Evolutionary conservation across 2,797 vertebrate genomes (phyloP).

Genomic region (Chelon labrosus): DNA sequence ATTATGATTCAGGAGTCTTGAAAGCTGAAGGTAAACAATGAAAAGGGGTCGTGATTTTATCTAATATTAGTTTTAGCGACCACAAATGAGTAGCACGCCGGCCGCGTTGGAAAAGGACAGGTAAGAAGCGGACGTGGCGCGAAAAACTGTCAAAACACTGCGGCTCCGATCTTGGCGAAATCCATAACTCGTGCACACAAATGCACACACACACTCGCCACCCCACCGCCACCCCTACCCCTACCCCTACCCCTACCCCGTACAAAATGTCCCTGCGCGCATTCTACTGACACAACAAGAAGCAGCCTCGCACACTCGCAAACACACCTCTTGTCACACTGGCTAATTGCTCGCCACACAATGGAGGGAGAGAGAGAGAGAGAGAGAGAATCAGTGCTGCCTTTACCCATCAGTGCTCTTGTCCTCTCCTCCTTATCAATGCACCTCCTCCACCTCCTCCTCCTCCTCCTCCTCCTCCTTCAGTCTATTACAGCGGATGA

Average conservation of each 20-base stretch:
- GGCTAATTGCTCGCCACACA: slow-evolving; percentile 55
- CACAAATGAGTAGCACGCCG: background rate
- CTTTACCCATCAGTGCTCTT: slow-evolving; percentile 55
- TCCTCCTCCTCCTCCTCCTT: slow-evolving; percentile 31
- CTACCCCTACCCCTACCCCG: background rate
- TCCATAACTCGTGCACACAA: slow-evolving; percentile 43
- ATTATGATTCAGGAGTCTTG: too few species aligned
- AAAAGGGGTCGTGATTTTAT: too few species aligned
- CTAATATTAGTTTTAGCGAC: background rate
- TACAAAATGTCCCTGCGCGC: slow-evolving; percentile 68
- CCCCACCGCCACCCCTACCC: too few species aligned
- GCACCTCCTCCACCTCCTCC: slow-evolving; percentile 30
- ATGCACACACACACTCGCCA: too few species aligned
- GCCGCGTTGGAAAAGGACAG: background rate
- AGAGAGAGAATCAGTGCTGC: slow-evolving; percentile 13
- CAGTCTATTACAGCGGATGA: slow-evolving; percentile 26
- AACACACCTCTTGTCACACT: slow-evolving; percentile 47
- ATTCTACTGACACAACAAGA: slow-evolving; percentile 35
- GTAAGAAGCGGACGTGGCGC: background rate
- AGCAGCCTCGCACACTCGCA: slow-evolving; percentile 27
- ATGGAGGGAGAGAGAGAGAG: slow-evolving; percentile 43
- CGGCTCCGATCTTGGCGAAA: slow-evolving; percentile 36
- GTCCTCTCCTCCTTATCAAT: slow-evolving; percentile 43
- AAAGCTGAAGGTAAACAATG: too few species aligned
- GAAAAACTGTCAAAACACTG: slow-evolving; percentile 35